These are phyloP conservation scores for Lithosia quadra DNA, from an alignment of 2,888 invertebrate genomes.

Conservation along the genomic window DNA sequence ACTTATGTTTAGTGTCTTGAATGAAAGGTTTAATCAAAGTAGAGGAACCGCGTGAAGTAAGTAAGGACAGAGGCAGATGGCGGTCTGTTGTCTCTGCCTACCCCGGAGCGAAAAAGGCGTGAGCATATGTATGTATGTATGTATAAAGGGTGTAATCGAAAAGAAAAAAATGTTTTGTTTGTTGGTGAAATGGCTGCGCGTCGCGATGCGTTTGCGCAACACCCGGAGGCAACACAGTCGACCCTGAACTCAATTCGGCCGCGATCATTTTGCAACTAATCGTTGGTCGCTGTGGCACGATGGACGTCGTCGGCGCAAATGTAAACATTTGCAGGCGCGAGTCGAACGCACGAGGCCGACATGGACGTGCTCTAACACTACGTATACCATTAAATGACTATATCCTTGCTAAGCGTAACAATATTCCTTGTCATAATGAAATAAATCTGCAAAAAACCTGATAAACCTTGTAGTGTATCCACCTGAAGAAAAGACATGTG, in stretches of 20 bases:
- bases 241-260: slow-evolving; percentile 85
- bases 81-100: no score
- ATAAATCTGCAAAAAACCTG: slow-evolving; percentile 34
- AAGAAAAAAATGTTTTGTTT: slow-evolving; percentile 52
- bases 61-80: no score
- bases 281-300: slow-evolving; percentile 72
- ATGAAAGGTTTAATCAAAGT: no score
- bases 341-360: slow-evolving; percentile 78
- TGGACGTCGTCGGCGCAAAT: slow-evolving; percentile 79
- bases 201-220: slow-evolving; percentile 72
- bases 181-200: slow-evolving; percentile 58
- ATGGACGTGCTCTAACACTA: slow-evolving; percentile 76
- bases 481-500: background rate
- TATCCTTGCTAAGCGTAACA: slow-evolving; percentile 57
- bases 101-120: no score
- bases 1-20: no score
- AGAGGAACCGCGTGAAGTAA: no score
- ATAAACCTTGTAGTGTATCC: background rate
- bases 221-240: slow-evolving; percentile 83
- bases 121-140: no score
- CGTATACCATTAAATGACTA: slow-evolving; percentile 60
- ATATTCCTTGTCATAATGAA: slow-evolving; percentile 42
- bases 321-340: slow-evolving; percentile 85
- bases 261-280: slow-evolving; percentile 86
- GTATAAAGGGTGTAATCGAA: slow-evolving; percentile 39